phyloP scores from a whole-genome alignment of 2,113 vertebrate species.

The Onychostoma macrolepis region DNA sequence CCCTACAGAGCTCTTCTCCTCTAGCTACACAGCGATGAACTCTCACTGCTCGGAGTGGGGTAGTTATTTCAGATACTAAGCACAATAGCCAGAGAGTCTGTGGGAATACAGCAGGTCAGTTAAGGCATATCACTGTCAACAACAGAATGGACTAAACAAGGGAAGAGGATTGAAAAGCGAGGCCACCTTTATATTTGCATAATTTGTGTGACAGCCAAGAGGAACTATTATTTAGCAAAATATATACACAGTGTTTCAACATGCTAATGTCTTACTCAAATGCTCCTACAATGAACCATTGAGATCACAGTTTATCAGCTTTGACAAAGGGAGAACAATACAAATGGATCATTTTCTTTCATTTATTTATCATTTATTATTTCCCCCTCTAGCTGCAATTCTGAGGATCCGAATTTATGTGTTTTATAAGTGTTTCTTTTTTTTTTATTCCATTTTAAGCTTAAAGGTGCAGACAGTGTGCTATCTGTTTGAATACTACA shows the following conservation, averaged over 20 bases:
- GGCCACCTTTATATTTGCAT: not conserved
- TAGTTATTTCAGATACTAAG: conserved; percentile 29
- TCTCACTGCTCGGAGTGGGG: not conserved
- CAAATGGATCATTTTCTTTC: not conserved
- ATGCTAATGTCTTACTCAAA: not conserved
- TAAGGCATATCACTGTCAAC: conserved; percentile 47
- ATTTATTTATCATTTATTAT: not conserved
- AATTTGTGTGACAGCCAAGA: not conserved
- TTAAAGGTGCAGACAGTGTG: not conserved
- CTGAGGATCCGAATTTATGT: not conserved
- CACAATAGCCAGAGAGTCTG: not conserved
- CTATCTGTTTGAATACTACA: not conserved
- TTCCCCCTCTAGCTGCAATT: not conserved
- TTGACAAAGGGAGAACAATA: not conserved
- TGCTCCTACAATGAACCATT: not conserved
- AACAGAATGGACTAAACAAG: conserved; percentile 35
- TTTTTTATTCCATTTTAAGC: not conserved
- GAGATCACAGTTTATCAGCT: not conserved
- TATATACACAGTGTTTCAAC: not conserved
- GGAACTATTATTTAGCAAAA: not conserved
- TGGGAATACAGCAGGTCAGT: not conserved
- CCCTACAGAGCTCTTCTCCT: not conserved
- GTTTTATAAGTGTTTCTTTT: not conserved
- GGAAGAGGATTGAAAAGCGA: not conserved
- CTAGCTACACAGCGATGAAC: not conserved